Conservation (phyloP, 2,113 vertebrate species). For the Paratilapia polleni region DNA sequence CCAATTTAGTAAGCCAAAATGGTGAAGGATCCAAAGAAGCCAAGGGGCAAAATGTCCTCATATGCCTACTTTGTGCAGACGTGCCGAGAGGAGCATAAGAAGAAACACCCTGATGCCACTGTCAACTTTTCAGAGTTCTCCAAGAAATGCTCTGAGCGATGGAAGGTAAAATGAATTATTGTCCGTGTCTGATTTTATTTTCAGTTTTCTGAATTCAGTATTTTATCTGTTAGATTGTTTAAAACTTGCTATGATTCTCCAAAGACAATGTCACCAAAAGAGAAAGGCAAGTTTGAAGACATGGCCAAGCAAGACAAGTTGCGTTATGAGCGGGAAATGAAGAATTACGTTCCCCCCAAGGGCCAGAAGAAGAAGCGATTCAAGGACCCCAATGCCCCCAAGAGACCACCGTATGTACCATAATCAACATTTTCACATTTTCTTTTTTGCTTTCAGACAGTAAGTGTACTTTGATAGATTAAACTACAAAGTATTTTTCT, state of each 20-base stretch:
- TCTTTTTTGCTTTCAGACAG: not conserved
- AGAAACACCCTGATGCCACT: constrained; percentile 92
- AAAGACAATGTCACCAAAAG: constrained; percentile 95
- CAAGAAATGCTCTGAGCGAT: constrained; percentile 95
- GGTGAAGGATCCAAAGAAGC: constrained; percentile 95
- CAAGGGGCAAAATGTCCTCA: constrained; percentile 96
- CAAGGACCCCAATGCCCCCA: constrained; percentile 98
- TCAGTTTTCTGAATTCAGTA: not conserved
- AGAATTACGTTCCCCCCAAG: constrained; percentile 92
- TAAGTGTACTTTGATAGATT: not conserved
- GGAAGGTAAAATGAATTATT: constrained; percentile 85
- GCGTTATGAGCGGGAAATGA: constrained; percentile 97
- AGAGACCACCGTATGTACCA: constrained; percentile 94
- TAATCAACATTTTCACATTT: not conserved
- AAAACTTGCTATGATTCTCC: not conserved
- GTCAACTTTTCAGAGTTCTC: constrained; percentile 97
- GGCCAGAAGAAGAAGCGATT: constrained; percentile 93
- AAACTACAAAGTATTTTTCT: not conserved
- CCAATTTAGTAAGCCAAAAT: constrained; percentile 82
- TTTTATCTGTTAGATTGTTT: not conserved
- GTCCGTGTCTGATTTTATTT: not conserved
- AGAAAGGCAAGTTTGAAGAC: constrained; percentile 97
- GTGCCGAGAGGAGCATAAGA: constrained; percentile 96
- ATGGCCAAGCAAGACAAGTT: constrained; percentile 95
- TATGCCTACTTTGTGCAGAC: constrained; percentile 98